Evolutionary conservation across 2,113 vertebrate genomes (phyloP).

Genomic region (Platysternon megacephalum): DNA sequence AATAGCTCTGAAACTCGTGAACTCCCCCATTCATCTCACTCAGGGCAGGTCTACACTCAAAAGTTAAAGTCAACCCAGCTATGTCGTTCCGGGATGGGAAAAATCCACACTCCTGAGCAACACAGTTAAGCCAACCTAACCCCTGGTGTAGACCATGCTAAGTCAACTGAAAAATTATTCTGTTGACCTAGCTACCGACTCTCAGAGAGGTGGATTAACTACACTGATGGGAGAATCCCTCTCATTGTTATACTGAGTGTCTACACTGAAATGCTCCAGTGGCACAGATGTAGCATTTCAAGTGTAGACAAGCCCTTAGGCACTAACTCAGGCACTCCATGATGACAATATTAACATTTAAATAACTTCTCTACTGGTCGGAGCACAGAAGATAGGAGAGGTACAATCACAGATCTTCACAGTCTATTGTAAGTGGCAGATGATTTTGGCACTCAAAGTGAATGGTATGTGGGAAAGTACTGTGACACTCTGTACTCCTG

Average conservation of each 20-base stretch:
- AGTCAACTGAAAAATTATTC: not conserved
- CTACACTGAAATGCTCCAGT: not conserved
- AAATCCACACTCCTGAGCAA: not conserved
- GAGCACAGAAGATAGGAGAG: not conserved
- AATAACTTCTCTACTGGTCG: not conserved
- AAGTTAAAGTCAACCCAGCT: not conserved
- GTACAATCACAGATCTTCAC: not conserved
- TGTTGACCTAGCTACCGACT: not conserved
- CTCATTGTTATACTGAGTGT: not conserved
- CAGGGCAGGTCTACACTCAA: too few relatives aligned
- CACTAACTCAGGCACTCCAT: not conserved
- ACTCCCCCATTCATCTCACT: fast-evolving
- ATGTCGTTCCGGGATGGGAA: too few relatives aligned
- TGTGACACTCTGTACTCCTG: too few relatives aligned
- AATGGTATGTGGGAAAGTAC: not conserved
- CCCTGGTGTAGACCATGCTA: not conserved
- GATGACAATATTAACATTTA: not conserved
- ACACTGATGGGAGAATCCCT: not conserved
- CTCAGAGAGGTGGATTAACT: not conserved
- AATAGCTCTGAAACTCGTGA: not conserved
- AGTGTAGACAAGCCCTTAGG: not conserved
- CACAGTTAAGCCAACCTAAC: not conserved
- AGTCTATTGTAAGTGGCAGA: not conserved
- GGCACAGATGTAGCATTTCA: not conserved
- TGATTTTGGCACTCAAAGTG: not conserved